These are phyloP conservation scores for Scotopteryx bipunctaria DNA, from an alignment of 2,888 invertebrate species.

Conservation along the genomic window DNA sequence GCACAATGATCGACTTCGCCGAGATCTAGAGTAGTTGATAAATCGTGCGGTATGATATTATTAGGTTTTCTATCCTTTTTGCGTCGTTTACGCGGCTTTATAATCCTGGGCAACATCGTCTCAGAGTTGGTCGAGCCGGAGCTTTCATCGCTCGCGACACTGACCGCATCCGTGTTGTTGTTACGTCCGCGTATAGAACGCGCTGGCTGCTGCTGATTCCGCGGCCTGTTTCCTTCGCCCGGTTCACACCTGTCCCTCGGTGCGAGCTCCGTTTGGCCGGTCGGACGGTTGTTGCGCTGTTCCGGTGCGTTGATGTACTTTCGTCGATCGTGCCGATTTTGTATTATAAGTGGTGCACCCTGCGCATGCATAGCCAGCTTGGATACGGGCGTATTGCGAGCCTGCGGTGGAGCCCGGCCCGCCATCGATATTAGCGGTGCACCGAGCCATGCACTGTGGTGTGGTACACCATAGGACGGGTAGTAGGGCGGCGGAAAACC, in stretches of 20 bases:
- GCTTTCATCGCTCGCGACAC: conserved; percentile 91
- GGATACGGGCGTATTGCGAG: conserved; percentile 84
- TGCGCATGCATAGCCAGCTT: conserved; percentile 92
- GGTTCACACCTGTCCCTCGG: conserved; percentile 67
- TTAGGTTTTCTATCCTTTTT: conserved; percentile 94
- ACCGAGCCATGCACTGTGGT: conserved; percentile 89
- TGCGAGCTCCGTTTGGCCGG: conserved; percentile 59
- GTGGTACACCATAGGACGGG: conserved; percentile 78
- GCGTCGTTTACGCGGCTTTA: conserved; percentile 93
- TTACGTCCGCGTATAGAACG: conserved; percentile 71
- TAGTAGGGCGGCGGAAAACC: conserved; percentile 80
- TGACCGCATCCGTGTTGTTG: conserved; percentile 86
- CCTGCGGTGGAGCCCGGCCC: conserved; percentile 78
- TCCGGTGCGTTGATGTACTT: conserved; percentile 72
- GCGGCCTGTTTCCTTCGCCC: conserved; percentile 67
- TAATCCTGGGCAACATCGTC: conserved; percentile 92
- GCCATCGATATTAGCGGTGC: conserved; percentile 92
- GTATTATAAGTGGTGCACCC: conserved; percentile 91
- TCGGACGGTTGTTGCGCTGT: conserved; percentile 68
- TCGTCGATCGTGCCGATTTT: conserved; percentile 84
- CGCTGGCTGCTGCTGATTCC: conserved; percentile 72
- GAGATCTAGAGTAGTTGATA: conserved; percentile 68
- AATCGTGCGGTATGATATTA: conserved; percentile 75
- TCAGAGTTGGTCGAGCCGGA: conserved; percentile 86
- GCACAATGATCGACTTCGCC: conserved; percentile 76